A percentile compares a stretch with the other conserved stretches of the same genome.
phyloP scores from a whole-genome alignment of 2,888 invertebrate species.

The Deilephila porcellus region DNA sequence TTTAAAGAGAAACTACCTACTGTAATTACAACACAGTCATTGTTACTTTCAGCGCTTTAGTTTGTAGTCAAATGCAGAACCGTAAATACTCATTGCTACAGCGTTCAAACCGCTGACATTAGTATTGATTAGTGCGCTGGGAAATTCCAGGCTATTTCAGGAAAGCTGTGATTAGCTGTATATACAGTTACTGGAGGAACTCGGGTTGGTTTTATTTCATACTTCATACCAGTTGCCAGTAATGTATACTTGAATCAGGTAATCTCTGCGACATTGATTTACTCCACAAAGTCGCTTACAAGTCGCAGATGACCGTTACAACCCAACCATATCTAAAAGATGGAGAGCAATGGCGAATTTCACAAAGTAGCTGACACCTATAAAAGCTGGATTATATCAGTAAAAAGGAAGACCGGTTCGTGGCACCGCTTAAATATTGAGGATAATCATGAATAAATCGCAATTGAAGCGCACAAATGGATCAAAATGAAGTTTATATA shows the following conservation, averaged over 20 bases:
- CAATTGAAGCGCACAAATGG: constrained; percentile 41
- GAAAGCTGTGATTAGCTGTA: constrained; percentile 65
- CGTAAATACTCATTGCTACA: constrained; percentile 13
- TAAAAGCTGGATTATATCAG: constrained; percentile 37
- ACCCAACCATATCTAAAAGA: background rate
- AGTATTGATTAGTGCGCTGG: constrained; percentile 55
- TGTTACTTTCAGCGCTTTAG: background rate
- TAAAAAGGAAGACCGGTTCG: constrained; percentile 59
- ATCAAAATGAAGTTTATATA: constrained; percentile 2
- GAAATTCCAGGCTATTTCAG: constrained; percentile 75
- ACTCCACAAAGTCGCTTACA: background rate
- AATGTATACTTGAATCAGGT: background rate
- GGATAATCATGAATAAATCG: constrained; percentile 61
- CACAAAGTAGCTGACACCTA: background rate
- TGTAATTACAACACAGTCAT: too few relatives aligned
- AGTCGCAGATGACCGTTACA: constrained; percentile 4
- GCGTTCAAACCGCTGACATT: constrained; percentile 51
- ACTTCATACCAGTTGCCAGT: background rate
- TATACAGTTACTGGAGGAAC: background rate
- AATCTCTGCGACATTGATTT: background rate
- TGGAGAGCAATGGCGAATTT: background rate
- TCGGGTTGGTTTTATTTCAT: background rate
- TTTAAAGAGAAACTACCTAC: too few relatives aligned
- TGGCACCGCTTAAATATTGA: constrained; percentile 61
- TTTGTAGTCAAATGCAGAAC: background rate